Percentiles rank a stretch among this genome's conserved stretches.
These are phyloP conservation scores for Thermophis baileyi DNA, from an alignment of 2,113 vertebrate genomes.

Conservation along the genomic window DNA sequence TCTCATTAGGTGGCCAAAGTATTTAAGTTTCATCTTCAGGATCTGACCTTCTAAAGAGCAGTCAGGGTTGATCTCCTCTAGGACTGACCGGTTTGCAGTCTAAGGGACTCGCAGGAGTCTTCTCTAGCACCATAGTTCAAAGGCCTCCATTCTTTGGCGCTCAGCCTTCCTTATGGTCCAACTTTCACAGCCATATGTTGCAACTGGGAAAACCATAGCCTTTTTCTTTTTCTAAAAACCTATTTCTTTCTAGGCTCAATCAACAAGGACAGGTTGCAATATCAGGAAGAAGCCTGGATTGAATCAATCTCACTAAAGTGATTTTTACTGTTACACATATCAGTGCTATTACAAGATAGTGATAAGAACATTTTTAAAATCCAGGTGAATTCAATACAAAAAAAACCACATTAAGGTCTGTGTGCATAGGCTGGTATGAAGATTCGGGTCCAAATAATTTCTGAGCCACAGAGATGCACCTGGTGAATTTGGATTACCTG, in stretches of 20 bases:
- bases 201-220: no score
- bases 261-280: background rate
- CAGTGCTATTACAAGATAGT: background rate
- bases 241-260: background rate
- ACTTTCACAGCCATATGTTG: no score
- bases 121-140: no score
- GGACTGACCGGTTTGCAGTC: no score
- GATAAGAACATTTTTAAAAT: background rate
- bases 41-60: no score
- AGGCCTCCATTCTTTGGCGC: no score
- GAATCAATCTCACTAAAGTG: background rate
- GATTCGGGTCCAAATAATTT: background rate
- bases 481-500: background rate
- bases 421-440: background rate
- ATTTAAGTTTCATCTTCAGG: no score
- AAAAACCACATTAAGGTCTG: background rate
- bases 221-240: no score
- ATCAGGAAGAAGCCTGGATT: background rate
- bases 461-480: background rate
- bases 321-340: background rate
- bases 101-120: no score
- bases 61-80: no score
- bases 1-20: no score
- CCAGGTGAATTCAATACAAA: background rate
- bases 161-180: no score